Evolutionary conservation across 2,888 invertebrate species (phyloP).

Genomic region (Hirtodrosophila trivittata): DNA sequence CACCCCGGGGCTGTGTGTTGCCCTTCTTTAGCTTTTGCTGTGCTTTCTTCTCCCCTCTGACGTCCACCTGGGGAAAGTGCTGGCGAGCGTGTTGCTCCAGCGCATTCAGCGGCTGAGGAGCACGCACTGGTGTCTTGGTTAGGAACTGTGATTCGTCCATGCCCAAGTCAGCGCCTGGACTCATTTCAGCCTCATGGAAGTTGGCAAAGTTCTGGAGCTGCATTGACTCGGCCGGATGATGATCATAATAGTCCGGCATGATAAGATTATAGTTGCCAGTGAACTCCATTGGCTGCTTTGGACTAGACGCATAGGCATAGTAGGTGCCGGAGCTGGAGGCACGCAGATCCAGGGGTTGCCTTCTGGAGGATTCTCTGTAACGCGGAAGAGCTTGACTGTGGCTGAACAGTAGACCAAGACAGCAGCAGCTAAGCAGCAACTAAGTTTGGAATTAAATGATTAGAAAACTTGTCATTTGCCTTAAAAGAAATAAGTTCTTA

Average conservation of each 20-base stretch:
- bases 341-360: constrained; percentile 34
- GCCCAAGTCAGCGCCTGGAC: constrained; percentile 61
- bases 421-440: constrained; percentile 41
- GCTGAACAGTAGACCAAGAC: constrained; percentile 28
- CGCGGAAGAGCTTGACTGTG: constrained; percentile 51
- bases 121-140: constrained; percentile 58
- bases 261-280: constrained; percentile 76
- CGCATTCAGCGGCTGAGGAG: constrained; percentile 68
- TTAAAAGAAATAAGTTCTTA: constrained; percentile 22
- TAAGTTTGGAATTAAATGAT: background rate
- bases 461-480: background rate
- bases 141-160: constrained; percentile 77
- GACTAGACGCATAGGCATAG: constrained; percentile 53
- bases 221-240: constrained; percentile 72
- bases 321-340: constrained; percentile 43
- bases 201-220: constrained; percentile 74
- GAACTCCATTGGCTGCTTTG: constrained; percentile 65
- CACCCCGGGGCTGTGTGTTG: constrained; percentile 61
- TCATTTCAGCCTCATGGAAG: constrained; percentile 67
- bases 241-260: constrained; percentile 72
- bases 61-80: constrained; percentile 63
- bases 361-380: constrained; percentile 41
- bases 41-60: constrained; percentile 59
- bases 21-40: constrained; percentile 72
- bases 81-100: constrained; percentile 72